A percentile compares a stretch with the other conserved stretches of the same genome.
These are phyloP conservation scores for Hylia prasina DNA, from an alignment of 2,113 vertebrate species.

Conservation along the genomic window DNA sequence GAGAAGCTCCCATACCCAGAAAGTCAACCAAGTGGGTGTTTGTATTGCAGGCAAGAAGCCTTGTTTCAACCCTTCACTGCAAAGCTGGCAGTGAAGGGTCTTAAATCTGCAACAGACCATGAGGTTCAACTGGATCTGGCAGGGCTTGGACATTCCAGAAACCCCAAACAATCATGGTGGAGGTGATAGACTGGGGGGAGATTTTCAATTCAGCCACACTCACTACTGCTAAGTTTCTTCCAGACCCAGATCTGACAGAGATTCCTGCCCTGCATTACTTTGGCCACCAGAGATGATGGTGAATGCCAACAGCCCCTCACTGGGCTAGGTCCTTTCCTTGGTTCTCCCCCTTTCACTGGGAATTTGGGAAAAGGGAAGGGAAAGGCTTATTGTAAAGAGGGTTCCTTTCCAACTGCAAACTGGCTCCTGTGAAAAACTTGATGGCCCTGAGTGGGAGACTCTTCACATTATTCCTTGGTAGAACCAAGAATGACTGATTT, in stretches of 20 bases:
- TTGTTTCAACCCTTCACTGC: neutral
- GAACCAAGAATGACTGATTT: neutral
- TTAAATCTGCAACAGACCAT: neutral
- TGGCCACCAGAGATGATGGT: neutral
- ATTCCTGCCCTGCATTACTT: neutral
- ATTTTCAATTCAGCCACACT: neutral
- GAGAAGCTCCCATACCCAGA: neutral
- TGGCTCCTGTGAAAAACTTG: neutral
- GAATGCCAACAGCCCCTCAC: fast-evolving
- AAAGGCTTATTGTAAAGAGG: neutral
- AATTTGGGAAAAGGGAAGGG: neutral
- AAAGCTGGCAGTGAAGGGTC: neutral
- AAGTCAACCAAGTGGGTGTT: neutral
- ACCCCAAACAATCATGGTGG: neutral
- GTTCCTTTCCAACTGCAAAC: neutral
- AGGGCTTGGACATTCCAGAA: neutral
- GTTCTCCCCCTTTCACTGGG: neutral
- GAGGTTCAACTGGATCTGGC: neutral
- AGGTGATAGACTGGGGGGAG: neutral
- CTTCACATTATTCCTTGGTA: neutral
- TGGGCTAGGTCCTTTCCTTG: neutral
- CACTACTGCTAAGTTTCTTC: neutral
- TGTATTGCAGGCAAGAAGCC: neutral
- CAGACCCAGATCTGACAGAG: neutral
- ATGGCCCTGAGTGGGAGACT: fast-evolving